Evolutionary conservation across 2,888 invertebrate genomes (phyloP).

Genomic region (Gortyna flavago): DNA sequence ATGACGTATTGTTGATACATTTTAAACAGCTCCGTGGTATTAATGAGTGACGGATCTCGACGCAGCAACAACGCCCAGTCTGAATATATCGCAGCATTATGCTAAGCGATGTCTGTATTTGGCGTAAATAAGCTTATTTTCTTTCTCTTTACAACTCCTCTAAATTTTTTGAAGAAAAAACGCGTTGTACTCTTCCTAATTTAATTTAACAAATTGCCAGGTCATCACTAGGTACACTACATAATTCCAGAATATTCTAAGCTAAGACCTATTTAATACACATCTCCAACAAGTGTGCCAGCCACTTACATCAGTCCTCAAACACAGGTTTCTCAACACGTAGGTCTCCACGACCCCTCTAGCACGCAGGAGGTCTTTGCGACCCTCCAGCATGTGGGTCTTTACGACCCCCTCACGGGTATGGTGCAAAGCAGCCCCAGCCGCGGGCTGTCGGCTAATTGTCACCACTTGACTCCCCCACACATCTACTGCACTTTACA

Average conservation of each 20-base stretch:
- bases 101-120: background rate
- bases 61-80: background rate
- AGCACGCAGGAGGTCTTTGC: slow-evolving; percentile 6
- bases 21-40: background rate
- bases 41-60: background rate
- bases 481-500: slow-evolving; percentile 43
- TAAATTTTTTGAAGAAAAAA: background rate
- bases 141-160: background rate
- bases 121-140: background rate
- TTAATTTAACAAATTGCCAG: background rate
- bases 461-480: slow-evolving; percentile 49
- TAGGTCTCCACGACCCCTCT: slow-evolving; percentile 13
- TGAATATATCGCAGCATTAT: background rate
- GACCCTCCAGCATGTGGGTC: slow-evolving; percentile 14
- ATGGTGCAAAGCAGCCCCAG: slow-evolving; percentile 21
- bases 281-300: slow-evolving; percentile 14
- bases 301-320: slow-evolving; percentile 18
- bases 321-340: slow-evolving; percentile 32
- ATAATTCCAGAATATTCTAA: background rate
- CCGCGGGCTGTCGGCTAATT: slow-evolving; percentile 57
- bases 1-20: too few species aligned
- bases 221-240: background rate
- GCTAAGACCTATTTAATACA: slow-evolving; percentile 6
- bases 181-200: rapidly evolving
- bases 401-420: slow-evolving; percentile 20